Evolutionary conservation across 2,888 invertebrate species (phyloP).

Genomic region (Dolomedes plantarius): DNA sequence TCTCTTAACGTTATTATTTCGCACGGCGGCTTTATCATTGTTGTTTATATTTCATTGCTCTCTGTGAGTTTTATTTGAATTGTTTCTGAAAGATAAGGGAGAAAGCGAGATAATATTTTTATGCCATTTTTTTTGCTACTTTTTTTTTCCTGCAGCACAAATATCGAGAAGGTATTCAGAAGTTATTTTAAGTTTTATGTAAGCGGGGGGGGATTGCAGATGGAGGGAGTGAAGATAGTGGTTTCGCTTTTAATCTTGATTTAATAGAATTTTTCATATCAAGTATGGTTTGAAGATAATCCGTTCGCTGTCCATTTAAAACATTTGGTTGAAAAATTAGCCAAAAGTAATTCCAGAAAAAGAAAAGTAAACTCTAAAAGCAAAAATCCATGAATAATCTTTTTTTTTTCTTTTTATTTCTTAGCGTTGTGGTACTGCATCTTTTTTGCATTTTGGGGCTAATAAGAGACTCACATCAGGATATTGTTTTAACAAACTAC

Average conservation of each 20-base stretch:
- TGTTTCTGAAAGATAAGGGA: slow-evolving; percentile 26
- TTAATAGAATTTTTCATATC: not conserved
- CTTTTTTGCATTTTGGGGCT: too few species aligned
- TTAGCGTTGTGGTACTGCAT: too few species aligned
- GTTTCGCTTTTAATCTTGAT: not conserved
- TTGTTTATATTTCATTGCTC: slow-evolving; percentile 32
- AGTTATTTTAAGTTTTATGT: not conserved
- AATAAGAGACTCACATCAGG: too few species aligned
- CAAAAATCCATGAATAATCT: too few species aligned
- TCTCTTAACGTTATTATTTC: slow-evolving; percentile 53
- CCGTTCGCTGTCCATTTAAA: too few species aligned
- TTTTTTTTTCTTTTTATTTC: too few species aligned
- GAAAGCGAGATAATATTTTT: slow-evolving; percentile 1
- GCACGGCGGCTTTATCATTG: slow-evolving; percentile 30
- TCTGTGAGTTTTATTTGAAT: slow-evolving; percentile 15
- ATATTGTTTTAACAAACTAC: too few species aligned
- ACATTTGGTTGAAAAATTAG: not conserved
- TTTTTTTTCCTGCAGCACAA: not conserved
- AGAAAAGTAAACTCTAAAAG: too few species aligned
- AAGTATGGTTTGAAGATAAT: not conserved
- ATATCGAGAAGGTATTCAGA: not conserved
- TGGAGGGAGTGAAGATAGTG: not conserved
- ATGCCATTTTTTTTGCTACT: not conserved
- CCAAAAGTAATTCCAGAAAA: not conserved
- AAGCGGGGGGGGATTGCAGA: not conserved